Evolutionary conservation across 2,797 vertebrate genomes (phyloP), one percentile per base, ranked within the genome.

Genomic region (Dallia pectoralis): DNA sequence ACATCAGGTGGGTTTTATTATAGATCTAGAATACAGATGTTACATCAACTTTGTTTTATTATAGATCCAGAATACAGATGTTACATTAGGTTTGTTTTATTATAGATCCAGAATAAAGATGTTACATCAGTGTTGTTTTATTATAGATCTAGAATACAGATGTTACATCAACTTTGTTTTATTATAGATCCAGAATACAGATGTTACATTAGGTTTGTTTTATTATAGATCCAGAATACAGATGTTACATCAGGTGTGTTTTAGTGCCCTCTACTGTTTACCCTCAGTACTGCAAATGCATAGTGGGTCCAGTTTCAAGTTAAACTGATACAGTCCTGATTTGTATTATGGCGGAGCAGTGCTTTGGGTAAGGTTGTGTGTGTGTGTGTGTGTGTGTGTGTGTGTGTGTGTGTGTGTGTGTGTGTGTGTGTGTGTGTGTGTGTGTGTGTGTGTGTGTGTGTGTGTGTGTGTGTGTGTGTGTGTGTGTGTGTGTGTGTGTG

Each of bases 151-250:
- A 44, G 40, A 2, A 9, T 44, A 12, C 14, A 12, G 3, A 9
- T 5, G 40, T 2, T 40, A 40, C 1, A 1, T 40, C 7, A 40
- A 9, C 73, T 80, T 77, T 84, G 85, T 40, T 88, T 87, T 89
- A 74, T 77, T 68, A 76, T 67, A 72, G 74, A 84, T 71, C 71
- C n/a, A n/a, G n/a, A n/a, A n/a, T n/a, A n/a, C n/a, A n/a, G n/a
- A n/a, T n/a, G n/a, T n/a, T n/a, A n/a, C n/a, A n/a, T n/a, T n/a
- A n/a, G n/a, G n/a, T n/a, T n/a, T 62, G 33, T 36, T 36, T 36
- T 36, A 8, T 3, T 36, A 36, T 36, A 85, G 66, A 74, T 59
- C 76, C 53, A 82, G 78, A 82, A 74, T 84, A 85, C 86, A 80
- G 73, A 9, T 40, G 40, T 40, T 40, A 40, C 6, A 9, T 5